Evolutionary conservation across 2,797 vertebrate genomes (phyloP).

Genomic region (Pseudocheirus occidentalis): DNA sequence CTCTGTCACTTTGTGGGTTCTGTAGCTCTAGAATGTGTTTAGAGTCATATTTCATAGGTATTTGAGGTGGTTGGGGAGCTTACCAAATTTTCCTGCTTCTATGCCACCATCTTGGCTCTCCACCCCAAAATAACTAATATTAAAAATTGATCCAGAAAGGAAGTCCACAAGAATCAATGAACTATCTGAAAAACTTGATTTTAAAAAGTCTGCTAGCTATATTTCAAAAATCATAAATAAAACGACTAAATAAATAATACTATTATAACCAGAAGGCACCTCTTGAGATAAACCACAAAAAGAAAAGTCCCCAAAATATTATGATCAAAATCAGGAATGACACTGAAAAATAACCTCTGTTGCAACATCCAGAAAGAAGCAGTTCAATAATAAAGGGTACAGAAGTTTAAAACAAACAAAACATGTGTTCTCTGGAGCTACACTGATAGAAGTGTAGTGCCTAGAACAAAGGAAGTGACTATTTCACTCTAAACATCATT

Average conservation of each 20-base stretch:
- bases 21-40: too few relatives aligned
- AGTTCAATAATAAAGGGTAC: background rate
- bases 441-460: too few relatives aligned
- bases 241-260: background rate
- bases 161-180: background rate
- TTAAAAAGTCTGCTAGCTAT: background rate
- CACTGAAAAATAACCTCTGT: background rate
- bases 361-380: background rate
- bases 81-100: too few relatives aligned
- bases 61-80: too few relatives aligned
- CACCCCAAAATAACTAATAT: background rate
- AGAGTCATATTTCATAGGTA: too few relatives aligned
- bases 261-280: background rate
- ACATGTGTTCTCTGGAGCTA: too few relatives aligned
- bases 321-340: background rate
- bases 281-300: background rate
- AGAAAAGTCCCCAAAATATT: background rate
- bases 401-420: too few relatives aligned
- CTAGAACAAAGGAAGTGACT: too few relatives aligned
- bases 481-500: too few relatives aligned
- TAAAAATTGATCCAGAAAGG: background rate
- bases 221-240: background rate
- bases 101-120: too few relatives aligned
- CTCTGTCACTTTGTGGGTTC: too few relatives aligned
- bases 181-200: background rate